These are phyloP conservation scores for roundworm (Caenorhabditis elegans) DNA, from an alignment of 1,140 invertebrate genomes.

Conservation along the genomic window WBcel235 BX284604.4:9161501-9162000, in stretches of 20 bases:
- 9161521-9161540: slow-evolving; percentile 78
- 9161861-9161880: slow-evolving; percentile 39
- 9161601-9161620: not conserved
- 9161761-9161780: slow-evolving; percentile 18
- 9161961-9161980: not conserved
- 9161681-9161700: not conserved
- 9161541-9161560: slow-evolving; percentile 75
- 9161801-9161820: not conserved
- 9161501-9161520: slow-evolving; percentile 71
- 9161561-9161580: slow-evolving; percentile 91
- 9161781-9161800: slow-evolving; percentile 35
- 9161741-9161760: slow-evolving; percentile 34
- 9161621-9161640: not conserved
- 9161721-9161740: slow-evolving; percentile 11
- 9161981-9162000: not conserved
- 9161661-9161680: slow-evolving; percentile 40
- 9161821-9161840: slow-evolving; percentile 41
- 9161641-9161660: slow-evolving; percentile 21
- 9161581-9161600: slow-evolving; percentile 76
- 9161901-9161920: slow-evolving; percentile 20
- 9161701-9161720: not conserved
- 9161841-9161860: slow-evolving; percentile 45
- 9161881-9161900: slow-evolving; percentile 38
- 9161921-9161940: not conserved
- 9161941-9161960: not conserved